phyloP scores from a whole-genome alignment of 35 echinoderm and acorn worm species.

The Amphiura filiformis region DNA sequence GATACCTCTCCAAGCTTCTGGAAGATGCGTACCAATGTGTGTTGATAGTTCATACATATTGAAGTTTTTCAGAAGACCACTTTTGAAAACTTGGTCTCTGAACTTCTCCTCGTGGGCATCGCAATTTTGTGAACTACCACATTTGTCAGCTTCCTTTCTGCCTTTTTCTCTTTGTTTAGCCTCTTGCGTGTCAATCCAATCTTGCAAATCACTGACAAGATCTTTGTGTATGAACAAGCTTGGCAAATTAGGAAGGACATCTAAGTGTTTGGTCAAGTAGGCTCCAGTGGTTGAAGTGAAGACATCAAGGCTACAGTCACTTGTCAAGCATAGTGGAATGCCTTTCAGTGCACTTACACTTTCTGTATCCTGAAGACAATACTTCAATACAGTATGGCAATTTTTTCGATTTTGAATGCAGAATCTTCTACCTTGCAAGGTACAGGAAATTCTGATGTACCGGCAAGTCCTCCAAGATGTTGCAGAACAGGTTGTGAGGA shows the following conservation, averaged over 20 bases:
- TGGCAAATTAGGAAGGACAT: not conserved
- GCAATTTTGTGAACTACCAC: too few species aligned
- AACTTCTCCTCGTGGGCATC: too few species aligned
- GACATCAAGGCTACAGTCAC: not conserved
- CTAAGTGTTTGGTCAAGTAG: not conserved
- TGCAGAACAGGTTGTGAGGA: not conserved
- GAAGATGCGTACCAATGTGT: not conserved
- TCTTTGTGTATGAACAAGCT: not conserved
- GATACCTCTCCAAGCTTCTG: not conserved
- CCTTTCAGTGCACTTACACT: not conserved
- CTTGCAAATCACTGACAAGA: not conserved
- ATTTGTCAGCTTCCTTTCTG: too few species aligned
- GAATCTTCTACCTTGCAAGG: not conserved
- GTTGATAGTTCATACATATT: not conserved
- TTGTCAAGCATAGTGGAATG: not conserved
- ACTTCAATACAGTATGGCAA: slow-evolving; percentile 1
- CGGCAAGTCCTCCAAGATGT: not conserved
- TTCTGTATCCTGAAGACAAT: not conserved
- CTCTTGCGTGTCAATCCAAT: not conserved
- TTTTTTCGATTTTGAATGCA: not conserved
- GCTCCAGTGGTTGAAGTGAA: not conserved
- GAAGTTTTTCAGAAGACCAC: slow-evolving; percentile 11
- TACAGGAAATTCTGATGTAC: not conserved
- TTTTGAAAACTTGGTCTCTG: not conserved
- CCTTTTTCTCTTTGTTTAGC: too few species aligned